Conservation (phyloP, 2,113 vertebrate species). For the Monopterus albus region DNA sequence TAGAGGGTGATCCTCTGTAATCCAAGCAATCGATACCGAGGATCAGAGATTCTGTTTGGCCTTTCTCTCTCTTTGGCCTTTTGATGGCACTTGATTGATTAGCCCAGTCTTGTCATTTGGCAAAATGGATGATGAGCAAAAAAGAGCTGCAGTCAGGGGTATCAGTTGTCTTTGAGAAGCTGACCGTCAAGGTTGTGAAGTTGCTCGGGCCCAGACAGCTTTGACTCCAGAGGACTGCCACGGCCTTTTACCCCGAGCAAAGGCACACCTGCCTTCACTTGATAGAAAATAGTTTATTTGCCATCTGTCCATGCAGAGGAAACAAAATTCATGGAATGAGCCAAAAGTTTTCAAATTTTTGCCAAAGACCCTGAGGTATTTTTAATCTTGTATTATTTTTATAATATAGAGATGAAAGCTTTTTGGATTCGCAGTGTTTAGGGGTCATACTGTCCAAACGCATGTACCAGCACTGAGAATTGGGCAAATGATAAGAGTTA, state of each 20-base stretch:
- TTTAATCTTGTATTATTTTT: neutral
- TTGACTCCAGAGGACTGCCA: constrained; percentile 34
- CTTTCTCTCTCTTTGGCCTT: constrained; percentile 60
- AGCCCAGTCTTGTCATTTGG: constrained; percentile 69
- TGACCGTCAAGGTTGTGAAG: constrained; percentile 73
- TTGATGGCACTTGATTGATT: constrained; percentile 78
- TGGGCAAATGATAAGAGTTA: neutral
- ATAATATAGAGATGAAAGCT: neutral
- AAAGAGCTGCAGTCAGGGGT: constrained; percentile 72
- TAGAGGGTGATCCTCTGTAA: constrained; percentile 50
- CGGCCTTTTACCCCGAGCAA: constrained; percentile 32
- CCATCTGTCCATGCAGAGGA: constrained; percentile 3
- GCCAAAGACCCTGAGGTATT: neutral
- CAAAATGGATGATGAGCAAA: constrained; percentile 74
- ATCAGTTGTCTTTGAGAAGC: constrained; percentile 67
- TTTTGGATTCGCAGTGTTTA: neutral
- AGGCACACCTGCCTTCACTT: constrained; percentile 17
- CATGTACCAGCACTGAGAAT: neutral
- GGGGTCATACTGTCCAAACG: neutral
- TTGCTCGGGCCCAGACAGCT: constrained; percentile 54
- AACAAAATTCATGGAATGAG: neutral
- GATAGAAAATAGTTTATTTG: constrained; percentile 31
- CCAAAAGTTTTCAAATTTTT: too few species aligned
- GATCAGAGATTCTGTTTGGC: constrained; percentile 45
- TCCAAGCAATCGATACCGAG: constrained; percentile 64